Conservation (phyloP, 2,888 invertebrate species). For the Anarsia innoxiella region DNA sequence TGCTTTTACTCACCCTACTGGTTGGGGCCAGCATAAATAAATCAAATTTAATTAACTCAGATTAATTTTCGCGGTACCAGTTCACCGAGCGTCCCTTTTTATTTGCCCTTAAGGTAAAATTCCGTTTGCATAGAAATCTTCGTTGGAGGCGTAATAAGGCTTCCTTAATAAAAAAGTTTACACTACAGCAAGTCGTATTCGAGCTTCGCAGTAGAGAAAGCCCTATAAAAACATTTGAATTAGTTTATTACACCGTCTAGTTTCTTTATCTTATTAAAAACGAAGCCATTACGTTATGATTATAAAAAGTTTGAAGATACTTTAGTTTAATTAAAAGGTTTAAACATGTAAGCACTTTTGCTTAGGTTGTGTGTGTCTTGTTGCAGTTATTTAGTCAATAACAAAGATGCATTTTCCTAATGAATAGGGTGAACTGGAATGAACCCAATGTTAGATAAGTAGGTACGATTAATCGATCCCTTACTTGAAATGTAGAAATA, state of each 20-base stretch:
- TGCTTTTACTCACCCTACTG: slow-evolving; percentile 56
- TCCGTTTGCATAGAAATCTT: slow-evolving; percentile 45
- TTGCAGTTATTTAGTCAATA: too few species aligned
- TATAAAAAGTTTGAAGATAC: too few species aligned
- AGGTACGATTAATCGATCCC: too few species aligned
- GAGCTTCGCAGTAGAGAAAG: slow-evolving; percentile 35
- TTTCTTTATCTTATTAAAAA: too few species aligned
- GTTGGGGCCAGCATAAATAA: slow-evolving; percentile 63
- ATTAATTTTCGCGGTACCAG: slow-evolving; percentile 69
- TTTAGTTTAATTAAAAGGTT: too few species aligned
- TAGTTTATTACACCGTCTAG: slow-evolving; percentile 47
- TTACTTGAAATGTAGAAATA: too few species aligned
- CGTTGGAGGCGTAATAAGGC: slow-evolving; percentile 50
- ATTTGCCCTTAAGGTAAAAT: slow-evolving; percentile 56
- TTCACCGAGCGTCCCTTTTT: slow-evolving; percentile 55
- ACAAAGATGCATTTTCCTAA: too few species aligned
- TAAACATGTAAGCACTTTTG: too few species aligned
- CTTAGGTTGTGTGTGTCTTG: too few species aligned
- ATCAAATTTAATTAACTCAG: slow-evolving; percentile 75
- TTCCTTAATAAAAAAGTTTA: slow-evolving; percentile 72
- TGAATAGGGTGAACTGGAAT: too few species aligned
- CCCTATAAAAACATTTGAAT: slow-evolving; percentile 48
- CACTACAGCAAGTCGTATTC: slow-evolving; percentile 57
- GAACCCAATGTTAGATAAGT: too few species aligned
- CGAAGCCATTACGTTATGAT: too few species aligned